Base-by-base conservation (phyloP, 2,888 invertebrate genomes). In the Prostheceraeus crozeri region DNA sequence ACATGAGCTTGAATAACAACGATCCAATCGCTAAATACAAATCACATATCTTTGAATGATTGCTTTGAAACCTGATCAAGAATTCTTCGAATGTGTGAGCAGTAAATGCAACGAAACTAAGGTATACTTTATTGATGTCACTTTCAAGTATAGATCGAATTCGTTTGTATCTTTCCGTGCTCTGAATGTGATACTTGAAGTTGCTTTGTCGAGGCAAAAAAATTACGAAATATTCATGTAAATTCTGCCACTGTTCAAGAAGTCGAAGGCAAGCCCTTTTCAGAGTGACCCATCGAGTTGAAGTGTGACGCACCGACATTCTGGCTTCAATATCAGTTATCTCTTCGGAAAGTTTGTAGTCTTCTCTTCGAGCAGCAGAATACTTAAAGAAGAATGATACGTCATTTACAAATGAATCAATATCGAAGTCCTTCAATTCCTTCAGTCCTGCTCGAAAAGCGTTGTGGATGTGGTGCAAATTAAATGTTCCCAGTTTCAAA, bases 311-410 rank as follows among this genome's bases (percentile, higher is more conserved):
- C 45, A 40, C 14, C 14, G 45, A 40, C 14, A 40, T 19, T 40
- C 45, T 14, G 21, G 45, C 45, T 19, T 40, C 45, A 14, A 40
- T 19, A 23, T 40, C 45, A 40, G 45, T 48, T 28, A 48, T 23
- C 28, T 25, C 28, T 23, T 48, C 23, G 10, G 28, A 21, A 4
- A 14, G 4, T 48, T 16, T 48, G 48, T 48, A 48, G 48, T 48
- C 48, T 48, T 16, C 48, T 48, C 14, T 4, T 48, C 48, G 25
- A 30, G 27, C 4, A 23, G 48, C 23, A 21, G 48, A 48, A 28
- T 28, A 14, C 48, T 48, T 48, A 21, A 48, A 48, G 48, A 48
- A 48, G n/a, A 48, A 48, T 25, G 27, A 28, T 14, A 21, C 48
- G 28, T 48, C 23, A 48, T 4, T 48, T 25, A 48, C 23, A 14